A percentile compares a stretch with the other conserved stretches of the same genome.
phyloP scores from a whole-genome alignment of 2,797 vertebrate genomes.

The Sparus aurata region DNA sequence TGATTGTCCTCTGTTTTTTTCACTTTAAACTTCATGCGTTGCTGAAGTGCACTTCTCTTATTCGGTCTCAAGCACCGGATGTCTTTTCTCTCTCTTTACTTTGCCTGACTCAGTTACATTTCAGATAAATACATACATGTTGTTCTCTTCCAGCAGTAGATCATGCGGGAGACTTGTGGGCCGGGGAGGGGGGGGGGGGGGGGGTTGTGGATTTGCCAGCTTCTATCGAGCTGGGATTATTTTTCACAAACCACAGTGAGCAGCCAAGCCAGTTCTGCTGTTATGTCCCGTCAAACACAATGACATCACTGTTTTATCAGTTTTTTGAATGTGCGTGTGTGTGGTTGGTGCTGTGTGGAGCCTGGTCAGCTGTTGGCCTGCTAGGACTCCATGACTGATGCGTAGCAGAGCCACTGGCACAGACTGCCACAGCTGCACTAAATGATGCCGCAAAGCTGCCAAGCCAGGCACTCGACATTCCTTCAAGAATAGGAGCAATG shows the following conservation, averaged over 20 bases:
- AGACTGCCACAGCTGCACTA: constrained; percentile 64
- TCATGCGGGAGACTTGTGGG: neutral
- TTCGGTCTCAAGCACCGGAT: neutral
- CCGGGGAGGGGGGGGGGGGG: neutral
- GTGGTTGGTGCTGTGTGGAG: constrained; percentile 38
- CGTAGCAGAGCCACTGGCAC: constrained; percentile 69
- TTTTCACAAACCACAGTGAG: constrained; percentile 38
- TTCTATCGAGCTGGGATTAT: constrained; percentile 26
- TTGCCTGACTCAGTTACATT: neutral
- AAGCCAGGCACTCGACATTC: constrained; percentile 50
- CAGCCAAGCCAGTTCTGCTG: constrained; percentile 47
- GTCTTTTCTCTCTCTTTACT: neutral
- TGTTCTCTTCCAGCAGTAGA: constrained; percentile 1
- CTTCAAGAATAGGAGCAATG: constrained; percentile 42
- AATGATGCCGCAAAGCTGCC: constrained; percentile 51
- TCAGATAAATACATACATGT: neutral
- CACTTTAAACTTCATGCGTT: neutral
- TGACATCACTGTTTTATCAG: constrained; percentile 70
- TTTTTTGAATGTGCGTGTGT: constrained; percentile 12
- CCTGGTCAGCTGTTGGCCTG: constrained; percentile 73
- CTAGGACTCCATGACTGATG: constrained; percentile 70
- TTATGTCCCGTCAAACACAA: constrained; percentile 61
- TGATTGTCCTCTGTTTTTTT: neutral
- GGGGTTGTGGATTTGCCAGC: constrained; percentile 10
- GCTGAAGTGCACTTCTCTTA: too few species aligned